These are phyloP conservation scores for Coendou prehensilis DNA, from an alignment of 2,797 vertebrate genomes.

Conservation along the genomic window DNA sequence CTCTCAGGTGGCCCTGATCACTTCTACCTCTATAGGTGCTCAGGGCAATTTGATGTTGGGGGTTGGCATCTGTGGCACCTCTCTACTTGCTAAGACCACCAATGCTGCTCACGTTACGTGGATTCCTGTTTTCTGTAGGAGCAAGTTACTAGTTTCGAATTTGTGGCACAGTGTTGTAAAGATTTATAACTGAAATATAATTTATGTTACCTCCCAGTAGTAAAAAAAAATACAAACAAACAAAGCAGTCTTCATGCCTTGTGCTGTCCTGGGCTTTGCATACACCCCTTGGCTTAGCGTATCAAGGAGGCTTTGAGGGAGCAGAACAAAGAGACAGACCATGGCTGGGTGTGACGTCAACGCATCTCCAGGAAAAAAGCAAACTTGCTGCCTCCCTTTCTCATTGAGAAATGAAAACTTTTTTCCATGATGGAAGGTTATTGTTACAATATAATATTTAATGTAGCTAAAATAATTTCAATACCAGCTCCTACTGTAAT, in stretches of 20 bases:
- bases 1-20: neutral
- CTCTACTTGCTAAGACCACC: neutral
- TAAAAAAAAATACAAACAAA: neutral
- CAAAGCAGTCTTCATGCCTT: neutral
- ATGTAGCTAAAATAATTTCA: neutral
- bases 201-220: neutral
- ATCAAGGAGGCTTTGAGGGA: fast-evolving
- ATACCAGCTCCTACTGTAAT: neutral
- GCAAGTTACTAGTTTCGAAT: neutral
- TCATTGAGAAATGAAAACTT: fast-evolving
- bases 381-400: neutral
- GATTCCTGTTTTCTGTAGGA: neutral
- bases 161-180: neutral
- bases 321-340: fast-evolving
- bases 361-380: neutral
- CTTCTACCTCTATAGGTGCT: fast-evolving
- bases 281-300: no score
- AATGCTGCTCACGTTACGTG: neutral
- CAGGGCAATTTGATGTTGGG: neutral
- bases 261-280: neutral
- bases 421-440: neutral
- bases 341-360: fast-evolving
- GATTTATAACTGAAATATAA: neutral
- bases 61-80: fast-evolving
- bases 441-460: no score